Evolutionary conservation across 2,888 invertebrate species (phyloP).

Genomic region (Sinohyriopsis cumingii): DNA sequence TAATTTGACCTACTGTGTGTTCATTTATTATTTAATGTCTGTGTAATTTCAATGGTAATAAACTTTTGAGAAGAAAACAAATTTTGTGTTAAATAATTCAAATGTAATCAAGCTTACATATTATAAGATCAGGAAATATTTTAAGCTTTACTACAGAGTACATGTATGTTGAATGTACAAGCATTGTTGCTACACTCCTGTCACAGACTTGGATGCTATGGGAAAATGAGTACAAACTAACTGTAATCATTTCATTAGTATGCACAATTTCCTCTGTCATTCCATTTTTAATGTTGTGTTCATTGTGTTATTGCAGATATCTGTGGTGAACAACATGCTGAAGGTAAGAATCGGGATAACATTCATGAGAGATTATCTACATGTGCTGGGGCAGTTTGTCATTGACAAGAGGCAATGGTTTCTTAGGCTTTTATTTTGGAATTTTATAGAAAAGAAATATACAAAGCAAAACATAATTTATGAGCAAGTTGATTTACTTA

Average conservation of each 20-base stretch:
- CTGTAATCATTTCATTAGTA: neutral
- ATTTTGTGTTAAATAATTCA: no score
- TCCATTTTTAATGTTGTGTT: neutral
- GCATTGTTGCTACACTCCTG: neutral
- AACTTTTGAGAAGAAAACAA: no score
- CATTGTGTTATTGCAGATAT: slow-evolving; percentile 80
- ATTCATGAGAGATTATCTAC: no score
- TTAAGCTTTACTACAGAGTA: neutral
- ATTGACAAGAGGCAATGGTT: no score
- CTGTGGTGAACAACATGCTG: slow-evolving; percentile 92
- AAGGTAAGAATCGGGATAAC: slow-evolving; percentile 76
- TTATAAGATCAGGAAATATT: neutral
- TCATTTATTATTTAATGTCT: no score
- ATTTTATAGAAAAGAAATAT: no score
- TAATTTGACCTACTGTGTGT: no score
- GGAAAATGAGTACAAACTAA: neutral
- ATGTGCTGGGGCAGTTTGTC: no score
- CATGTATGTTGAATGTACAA: neutral
- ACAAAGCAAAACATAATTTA: no score
- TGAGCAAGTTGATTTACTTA: no score
- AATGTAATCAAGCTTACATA: neutral
- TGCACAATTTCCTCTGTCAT: neutral
- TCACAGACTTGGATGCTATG: neutral
- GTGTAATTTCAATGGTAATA: no score
- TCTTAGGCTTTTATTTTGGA: no score